Percentiles rank a stretch among this genome's conserved stretches.
Conservation (phyloP, 2,888 invertebrate genomes). For the Cantharis flavilabris region DNA sequence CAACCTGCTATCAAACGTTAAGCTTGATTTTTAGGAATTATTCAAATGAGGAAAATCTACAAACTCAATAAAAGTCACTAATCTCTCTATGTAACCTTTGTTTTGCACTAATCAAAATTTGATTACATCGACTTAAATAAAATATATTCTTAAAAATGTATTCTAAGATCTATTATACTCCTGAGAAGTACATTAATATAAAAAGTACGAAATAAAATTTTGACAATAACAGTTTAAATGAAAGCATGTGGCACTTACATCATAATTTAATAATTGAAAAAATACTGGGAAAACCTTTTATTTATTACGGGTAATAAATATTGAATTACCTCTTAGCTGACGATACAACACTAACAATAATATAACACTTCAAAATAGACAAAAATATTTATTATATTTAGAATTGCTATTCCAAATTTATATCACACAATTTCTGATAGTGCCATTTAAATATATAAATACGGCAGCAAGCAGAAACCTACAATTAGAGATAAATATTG, state of each 20-base stretch:
- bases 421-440: slow-evolving; percentile 33
- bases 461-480: slow-evolving; percentile 10
- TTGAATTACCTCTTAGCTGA: slow-evolving; percentile 13
- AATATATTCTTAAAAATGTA: neutral
- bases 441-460: slow-evolving; percentile 15
- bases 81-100: neutral
- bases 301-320: slow-evolving; percentile 21
- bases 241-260: neutral
- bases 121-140: neutral
- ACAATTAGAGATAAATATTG: neutral
- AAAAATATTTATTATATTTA: slow-evolving; percentile 37
- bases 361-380: slow-evolving; percentile 27
- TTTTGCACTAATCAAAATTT: neutral
- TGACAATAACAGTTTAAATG: neutral
- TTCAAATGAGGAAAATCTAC: neutral
- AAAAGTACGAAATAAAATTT: slow-evolving; percentile 4
- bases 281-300: slow-evolving; percentile 10
- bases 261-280: neutral
- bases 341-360: slow-evolving; percentile 24
- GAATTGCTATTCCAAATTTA: slow-evolving; percentile 35
- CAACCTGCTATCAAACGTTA: no score
- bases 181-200: neutral
- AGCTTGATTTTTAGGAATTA: no score
- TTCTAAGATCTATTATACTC: neutral
- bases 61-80: neutral